Evolutionary conservation across 2,797 vertebrate genomes (phyloP).

Genomic region (Vipera latastei): DNA sequence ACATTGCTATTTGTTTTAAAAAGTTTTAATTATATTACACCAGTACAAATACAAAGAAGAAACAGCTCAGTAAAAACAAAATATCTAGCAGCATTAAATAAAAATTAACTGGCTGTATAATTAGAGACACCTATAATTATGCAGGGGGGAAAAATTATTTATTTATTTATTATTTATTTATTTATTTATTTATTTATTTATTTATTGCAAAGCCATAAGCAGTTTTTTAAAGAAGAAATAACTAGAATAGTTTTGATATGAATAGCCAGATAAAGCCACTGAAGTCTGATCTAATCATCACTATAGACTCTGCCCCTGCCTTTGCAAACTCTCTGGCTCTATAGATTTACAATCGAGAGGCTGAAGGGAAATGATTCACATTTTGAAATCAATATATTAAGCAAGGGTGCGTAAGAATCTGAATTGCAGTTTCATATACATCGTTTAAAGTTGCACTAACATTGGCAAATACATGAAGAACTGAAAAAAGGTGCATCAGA

Average conservation of each 20-base stretch:
- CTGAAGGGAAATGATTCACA: not conserved
- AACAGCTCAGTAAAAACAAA: not conserved
- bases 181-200: too few species aligned
- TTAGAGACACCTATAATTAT: not conserved
- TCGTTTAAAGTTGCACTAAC: not conserved
- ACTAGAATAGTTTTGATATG: not conserved
- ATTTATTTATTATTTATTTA: too few species aligned
- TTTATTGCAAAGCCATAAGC: not conserved
- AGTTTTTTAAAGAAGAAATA: not conserved
- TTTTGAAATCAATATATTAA: not conserved
- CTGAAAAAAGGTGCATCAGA: not conserved
- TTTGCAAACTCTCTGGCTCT: not conserved
- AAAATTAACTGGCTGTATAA: not conserved
- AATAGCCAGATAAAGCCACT: not conserved
- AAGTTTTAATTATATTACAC: conserved; percentile 10
- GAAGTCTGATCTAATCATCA: not conserved
- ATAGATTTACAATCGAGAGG: not conserved
- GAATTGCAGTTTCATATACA: not conserved
- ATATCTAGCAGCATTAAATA: not conserved
- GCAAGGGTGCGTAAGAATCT: not conserved
- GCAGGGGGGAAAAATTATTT: not conserved
- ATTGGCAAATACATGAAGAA: not conserved
- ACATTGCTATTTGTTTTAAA: not conserved
- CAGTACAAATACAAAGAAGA: not conserved
- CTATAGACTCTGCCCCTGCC: not conserved